Base-by-base conservation (phyloP, 2,113 vertebrate genomes). In the Panthera leo region DNA sequence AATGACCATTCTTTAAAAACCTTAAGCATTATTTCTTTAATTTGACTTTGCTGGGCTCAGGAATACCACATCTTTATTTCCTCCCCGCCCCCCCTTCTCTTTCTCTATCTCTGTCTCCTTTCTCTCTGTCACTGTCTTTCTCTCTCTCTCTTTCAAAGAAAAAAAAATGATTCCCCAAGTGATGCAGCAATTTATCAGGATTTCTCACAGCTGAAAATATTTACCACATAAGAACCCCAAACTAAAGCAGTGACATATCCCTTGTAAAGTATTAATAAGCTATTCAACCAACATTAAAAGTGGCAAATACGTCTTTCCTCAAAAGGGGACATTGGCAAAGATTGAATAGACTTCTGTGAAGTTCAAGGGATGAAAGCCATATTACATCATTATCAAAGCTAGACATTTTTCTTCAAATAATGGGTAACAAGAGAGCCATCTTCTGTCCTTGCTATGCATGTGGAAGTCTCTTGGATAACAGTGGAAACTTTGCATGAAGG, bases 301-400 rank as follows among this genome's bases (percentile, higher is more conserved):
- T 83, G 85, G 94, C 95, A 98, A 97, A 93, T 89, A 82, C 0
- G 13, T 65, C 73, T 94, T 93, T 97, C 48, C 76, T 96, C 93
- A 78, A 96, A 97, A 94, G 79, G 83, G 85, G 73, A 85, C 39
- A 67, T 58, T 97, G 89, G 48, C 82, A 97, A 97, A 84, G 87
- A 94, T 92, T 95, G 93, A 96, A 96, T 85, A 75, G 71, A 85
- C 51, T 94, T 97, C 94, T 95, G 48, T 94, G 93, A 90, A 96
- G 97, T 97, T 97, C 93, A 95, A 68, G 76, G 58, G 73, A 45
- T 93, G 39, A 98, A 95, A 95, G 36, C 21, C 53, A 82, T 95
- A 97, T 94, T 98, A 89, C 80, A 89, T 97, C 97, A 96, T 96
- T 98, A 96, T 98, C 97, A 96, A 96, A 98, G 90, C 68, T 96